Percentiles rank a stretch among this genome's conserved stretches.
Conservation (phyloP, 2,797 vertebrate species). For the Siniperca scherzeri region DNA sequence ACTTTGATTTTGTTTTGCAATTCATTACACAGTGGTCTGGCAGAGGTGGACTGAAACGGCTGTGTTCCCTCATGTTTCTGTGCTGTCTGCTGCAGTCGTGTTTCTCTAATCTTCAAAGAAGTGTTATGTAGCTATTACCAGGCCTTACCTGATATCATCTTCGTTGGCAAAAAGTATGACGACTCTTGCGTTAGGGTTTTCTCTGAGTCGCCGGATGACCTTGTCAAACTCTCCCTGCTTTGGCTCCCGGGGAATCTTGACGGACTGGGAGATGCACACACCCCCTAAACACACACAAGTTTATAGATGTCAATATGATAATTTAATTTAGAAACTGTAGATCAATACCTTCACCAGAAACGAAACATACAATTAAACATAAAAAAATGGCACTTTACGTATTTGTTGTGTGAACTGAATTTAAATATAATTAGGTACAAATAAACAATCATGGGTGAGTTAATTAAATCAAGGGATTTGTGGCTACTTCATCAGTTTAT, state of each 20-base stretch:
- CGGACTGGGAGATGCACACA: conserved; percentile 95
- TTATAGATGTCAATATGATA: background rate
- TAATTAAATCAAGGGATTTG: conserved; percentile 16
- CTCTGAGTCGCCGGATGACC: conserved; percentile 93
- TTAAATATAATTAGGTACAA: conserved; percentile 20
- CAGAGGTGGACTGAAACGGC: conserved; percentile 16
- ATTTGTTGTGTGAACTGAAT: conserved; percentile 13
- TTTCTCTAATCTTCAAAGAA: conserved; percentile 60
- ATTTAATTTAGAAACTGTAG: background rate
- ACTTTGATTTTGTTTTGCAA: conserved; percentile 64
- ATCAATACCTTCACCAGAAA: background rate
- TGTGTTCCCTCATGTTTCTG: conserved; percentile 3
- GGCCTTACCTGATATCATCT: conserved; percentile 95
- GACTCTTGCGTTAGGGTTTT: conserved; percentile 94
- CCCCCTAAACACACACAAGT: conserved; percentile 85
- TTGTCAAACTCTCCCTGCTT: conserved; percentile 95
- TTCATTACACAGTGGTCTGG: conserved; percentile 49
- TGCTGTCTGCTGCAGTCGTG: conserved; percentile 15
- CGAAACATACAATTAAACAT: background rate
- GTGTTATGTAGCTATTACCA: conserved; percentile 18
- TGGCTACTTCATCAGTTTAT: background rate
- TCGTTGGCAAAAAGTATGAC: conserved; percentile 98
- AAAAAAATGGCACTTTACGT: background rate
- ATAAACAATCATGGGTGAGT: background rate
- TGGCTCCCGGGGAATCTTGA: conserved; percentile 97